These are phyloP conservation scores for Spatulosminthurus flaviceps DNA, from an alignment of 2,888 invertebrate species.

Conservation along the genomic window DNA sequence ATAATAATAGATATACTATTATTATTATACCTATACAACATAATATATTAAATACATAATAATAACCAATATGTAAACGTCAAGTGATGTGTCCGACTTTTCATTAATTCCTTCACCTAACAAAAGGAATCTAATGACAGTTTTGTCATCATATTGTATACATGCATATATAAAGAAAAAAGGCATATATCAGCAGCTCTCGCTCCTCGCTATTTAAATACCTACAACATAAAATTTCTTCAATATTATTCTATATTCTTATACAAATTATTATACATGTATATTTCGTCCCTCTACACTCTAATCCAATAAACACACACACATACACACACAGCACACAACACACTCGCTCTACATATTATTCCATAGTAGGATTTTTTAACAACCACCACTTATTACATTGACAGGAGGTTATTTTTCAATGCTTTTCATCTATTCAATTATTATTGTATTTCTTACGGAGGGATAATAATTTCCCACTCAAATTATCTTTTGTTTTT, in stretches of 20 bases:
- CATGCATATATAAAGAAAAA: slow-evolving; percentile 11
- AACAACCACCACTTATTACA: no score
- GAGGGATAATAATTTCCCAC: background rate
- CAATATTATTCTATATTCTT: background rate
- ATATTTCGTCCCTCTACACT: background rate
- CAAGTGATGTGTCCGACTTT: slow-evolving; percentile 59
- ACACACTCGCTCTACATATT: no score
- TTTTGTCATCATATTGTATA: no score
- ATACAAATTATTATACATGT: background rate
- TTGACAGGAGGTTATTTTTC: no score
- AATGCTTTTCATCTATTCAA: no score
- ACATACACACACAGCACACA: no score
- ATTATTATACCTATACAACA: slow-evolving; percentile 36
- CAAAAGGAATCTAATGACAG: slow-evolving; percentile 22
- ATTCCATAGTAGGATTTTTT: no score
- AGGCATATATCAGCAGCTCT: slow-evolving; percentile 17
- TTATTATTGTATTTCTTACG: background rate
- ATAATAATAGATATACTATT: slow-evolving; percentile 49
- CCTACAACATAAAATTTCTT: background rate
- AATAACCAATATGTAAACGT: slow-evolving; percentile 55
- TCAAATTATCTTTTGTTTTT: background rate
- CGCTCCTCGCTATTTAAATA: slow-evolving; percentile 35
- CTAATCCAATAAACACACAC: no score
- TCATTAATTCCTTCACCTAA: slow-evolving; percentile 53
- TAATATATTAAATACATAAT: slow-evolving; percentile 51